Evolutionary conservation across 64 coral and sea anemone genomes (phyloP).

Genomic region (Stichodactyla helianthus): DNA sequence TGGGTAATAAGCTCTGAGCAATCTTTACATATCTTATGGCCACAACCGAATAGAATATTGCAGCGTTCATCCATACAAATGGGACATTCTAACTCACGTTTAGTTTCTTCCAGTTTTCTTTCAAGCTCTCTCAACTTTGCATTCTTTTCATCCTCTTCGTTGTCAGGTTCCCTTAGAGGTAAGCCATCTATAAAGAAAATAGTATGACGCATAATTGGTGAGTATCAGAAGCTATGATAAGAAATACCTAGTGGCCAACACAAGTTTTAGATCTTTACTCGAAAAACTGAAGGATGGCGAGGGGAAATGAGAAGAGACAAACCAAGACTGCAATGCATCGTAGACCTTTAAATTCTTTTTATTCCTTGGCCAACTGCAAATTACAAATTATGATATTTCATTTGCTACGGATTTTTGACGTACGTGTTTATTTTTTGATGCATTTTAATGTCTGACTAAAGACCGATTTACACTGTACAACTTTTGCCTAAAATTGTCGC

Average conservation of each 20-base stretch:
- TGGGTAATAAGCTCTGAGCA: background rate
- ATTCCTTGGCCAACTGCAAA: background rate
- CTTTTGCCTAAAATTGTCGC: too few species aligned
- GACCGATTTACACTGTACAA: too few species aligned
- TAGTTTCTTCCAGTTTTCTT: background rate
- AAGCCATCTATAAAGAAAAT: background rate
- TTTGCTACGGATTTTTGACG: too few species aligned
- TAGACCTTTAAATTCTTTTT: background rate
- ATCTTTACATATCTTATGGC: background rate
- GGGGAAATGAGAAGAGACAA: too few species aligned
- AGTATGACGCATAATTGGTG: background rate
- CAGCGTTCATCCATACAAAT: background rate
- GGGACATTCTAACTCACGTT: background rate
- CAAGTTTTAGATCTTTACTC: too few species aligned
- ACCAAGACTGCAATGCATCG: background rate
- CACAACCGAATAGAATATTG: background rate
- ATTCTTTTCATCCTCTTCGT: background rate
- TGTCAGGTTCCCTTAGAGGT: background rate
- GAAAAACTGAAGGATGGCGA: too few species aligned
- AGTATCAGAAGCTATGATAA: too few species aligned
- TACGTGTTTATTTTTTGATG: too few species aligned
- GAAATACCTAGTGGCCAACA: too few species aligned
- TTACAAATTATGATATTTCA: too few species aligned
- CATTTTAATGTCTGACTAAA: too few species aligned
- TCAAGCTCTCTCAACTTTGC: background rate